These are phyloP conservation scores for Atta cephalotes DNA, from an alignment of 1,140 invertebrate genomes.

Conservation along the genomic window DNA sequence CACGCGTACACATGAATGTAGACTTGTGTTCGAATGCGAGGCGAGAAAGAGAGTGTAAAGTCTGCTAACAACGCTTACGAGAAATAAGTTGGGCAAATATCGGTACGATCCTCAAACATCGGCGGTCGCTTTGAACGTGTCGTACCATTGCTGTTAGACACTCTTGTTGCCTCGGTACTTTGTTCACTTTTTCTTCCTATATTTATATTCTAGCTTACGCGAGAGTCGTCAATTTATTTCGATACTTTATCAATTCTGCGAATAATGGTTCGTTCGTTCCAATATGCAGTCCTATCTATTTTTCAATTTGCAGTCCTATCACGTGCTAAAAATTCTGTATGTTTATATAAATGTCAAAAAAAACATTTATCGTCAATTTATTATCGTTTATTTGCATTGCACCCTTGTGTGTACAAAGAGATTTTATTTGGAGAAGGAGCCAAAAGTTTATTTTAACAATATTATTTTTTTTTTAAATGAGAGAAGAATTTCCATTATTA, in stretches of 20 bases:
- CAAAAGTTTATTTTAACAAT: neutral
- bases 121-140: conserved; percentile 83
- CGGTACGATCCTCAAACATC: conserved; percentile 84
- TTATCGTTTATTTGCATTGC: neutral
- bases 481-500: neutral
- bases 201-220: conserved; percentile 48
- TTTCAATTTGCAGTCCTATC: conserved; percentile 27
- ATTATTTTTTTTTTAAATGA: neutral
- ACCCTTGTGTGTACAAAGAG: neutral
- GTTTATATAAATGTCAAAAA: neutral
- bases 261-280: neutral
- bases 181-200: conserved; percentile 50
- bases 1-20: neutral
- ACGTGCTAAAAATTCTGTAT: neutral
- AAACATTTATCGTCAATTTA: neutral
- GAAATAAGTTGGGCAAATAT: conserved; percentile 85
- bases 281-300: neutral
- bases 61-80: conserved; percentile 85
- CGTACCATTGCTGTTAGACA: conserved; percentile 80
- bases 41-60: conserved; percentile 68
- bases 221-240: conserved; percentile 46
- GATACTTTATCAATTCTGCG: conserved; percentile 35
- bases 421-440: neutral
- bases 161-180: conserved; percentile 51
- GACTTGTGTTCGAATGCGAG: conserved; percentile 47